Evolutionary conservation across 1,140 invertebrate species (phyloP).

Genomic region (Cepaea nemoralis): DNA sequence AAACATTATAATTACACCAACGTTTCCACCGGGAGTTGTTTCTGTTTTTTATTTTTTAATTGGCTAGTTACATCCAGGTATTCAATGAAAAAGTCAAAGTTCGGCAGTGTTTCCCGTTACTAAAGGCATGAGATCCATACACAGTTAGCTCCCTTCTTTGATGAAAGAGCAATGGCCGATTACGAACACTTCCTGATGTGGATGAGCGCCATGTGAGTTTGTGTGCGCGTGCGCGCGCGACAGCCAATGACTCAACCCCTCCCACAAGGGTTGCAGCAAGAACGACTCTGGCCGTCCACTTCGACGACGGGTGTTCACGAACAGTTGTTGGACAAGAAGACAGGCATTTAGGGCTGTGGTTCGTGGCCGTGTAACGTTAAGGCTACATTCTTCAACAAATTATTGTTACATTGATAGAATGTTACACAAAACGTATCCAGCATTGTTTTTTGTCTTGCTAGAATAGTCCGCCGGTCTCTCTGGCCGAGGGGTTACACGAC

Average conservation of each 20-base stretch:
- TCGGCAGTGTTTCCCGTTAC: background rate
- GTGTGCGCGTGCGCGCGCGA: background rate
- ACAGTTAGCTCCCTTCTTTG: background rate
- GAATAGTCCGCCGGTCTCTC: no score
- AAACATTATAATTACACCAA: no score
- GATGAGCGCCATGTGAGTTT: no score
- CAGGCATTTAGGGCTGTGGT: no score
- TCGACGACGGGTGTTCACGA: no score
- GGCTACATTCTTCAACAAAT: no score
- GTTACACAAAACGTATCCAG: no score
- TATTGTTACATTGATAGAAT: no score
- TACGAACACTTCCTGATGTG: background rate
- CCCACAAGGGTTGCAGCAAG: background rate
- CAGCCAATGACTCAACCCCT: conserved; percentile 12
- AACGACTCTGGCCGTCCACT: background rate
- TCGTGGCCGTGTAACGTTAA: no score
- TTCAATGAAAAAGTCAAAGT: conserved; percentile 10
- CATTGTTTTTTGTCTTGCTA: no score
- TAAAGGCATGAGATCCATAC: background rate
- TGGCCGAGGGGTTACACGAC: no score
- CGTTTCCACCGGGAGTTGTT: no score
- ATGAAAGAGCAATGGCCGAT: background rate
- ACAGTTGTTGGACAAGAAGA: background rate
- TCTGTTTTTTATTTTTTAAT: background rate
- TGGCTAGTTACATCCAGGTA: background rate